phyloP scores from a whole-genome alignment of 2,113 vertebrate genomes.

The Peromyscus maniculatus region DNA sequence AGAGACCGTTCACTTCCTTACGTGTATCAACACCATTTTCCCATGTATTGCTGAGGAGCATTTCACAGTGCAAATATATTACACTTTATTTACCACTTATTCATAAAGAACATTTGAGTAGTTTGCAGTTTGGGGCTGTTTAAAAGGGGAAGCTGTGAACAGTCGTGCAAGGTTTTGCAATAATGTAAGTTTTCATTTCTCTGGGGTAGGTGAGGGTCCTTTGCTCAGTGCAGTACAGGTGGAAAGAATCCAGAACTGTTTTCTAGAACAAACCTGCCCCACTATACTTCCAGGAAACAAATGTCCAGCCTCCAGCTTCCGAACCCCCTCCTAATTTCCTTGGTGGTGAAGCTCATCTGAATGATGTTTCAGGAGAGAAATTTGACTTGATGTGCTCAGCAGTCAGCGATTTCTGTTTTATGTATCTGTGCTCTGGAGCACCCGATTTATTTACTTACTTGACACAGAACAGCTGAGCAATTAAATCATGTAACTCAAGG shows the following conservation, averaged over 20 bases:
- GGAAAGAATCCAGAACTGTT: neutral
- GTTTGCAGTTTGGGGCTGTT: neutral
- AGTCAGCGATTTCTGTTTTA: neutral
- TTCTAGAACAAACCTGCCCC: neutral
- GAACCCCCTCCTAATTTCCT: neutral
- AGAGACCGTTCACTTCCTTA: neutral
- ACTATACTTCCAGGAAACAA: no score
- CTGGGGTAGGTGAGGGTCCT: neutral
- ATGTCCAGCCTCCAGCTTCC: neutral
- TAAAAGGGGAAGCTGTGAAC: neutral
- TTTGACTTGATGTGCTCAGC: neutral
- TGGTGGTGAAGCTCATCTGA: neutral
- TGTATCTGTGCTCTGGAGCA: neutral
- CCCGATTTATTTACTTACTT: neutral
- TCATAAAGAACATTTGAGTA: neutral
- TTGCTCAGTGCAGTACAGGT: neutral
- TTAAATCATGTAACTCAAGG: neutral
- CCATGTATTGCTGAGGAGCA: neutral
- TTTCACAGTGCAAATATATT: neutral
- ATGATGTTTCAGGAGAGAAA: neutral
- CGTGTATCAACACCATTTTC: neutral
- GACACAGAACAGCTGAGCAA: neutral
- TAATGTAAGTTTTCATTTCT: neutral
- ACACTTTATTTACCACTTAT: neutral
- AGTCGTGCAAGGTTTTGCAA: neutral